Conservation (phyloP, 2,797 vertebrate genomes). For the Rhabdophis nuchalis region DNA sequence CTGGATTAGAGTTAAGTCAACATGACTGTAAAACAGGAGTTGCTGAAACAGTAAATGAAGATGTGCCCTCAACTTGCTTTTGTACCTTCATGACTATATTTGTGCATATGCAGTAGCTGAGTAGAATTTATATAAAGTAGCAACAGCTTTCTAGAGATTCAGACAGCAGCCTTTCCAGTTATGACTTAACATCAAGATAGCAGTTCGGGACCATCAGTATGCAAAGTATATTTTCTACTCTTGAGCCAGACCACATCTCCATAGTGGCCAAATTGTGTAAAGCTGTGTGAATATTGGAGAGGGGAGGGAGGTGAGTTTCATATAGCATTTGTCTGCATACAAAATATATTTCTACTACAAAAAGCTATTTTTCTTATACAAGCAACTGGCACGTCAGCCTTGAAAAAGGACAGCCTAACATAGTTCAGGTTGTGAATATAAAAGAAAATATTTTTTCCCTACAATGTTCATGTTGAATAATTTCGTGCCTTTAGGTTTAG, state of each 20-base stretch:
- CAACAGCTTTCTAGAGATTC: neutral
- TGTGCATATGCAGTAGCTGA: neutral
- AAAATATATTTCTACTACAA: neutral
- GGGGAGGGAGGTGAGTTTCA: neutral
- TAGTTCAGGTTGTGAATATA: neutral
- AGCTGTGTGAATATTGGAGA: neutral
- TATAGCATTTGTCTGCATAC: neutral
- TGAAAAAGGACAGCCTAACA: neutral
- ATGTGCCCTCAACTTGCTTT: neutral
- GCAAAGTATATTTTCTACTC: neutral
- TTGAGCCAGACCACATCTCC: neutral
- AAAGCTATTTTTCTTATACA: neutral
- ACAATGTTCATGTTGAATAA: neutral
- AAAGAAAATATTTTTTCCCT: neutral
- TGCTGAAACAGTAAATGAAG: neutral
- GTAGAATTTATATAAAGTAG: neutral
- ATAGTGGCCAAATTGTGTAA: neutral
- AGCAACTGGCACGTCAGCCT: neutral
- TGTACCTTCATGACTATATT: neutral
- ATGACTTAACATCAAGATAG: neutral
- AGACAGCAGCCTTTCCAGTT: neutral
- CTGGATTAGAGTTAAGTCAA: neutral
- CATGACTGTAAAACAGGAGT: neutral
- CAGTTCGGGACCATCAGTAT: neutral
- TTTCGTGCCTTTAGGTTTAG: neutral